Evolutionary conservation across 2,113 vertebrate species (phyloP), one percentile per base, ranked within the genome.

Genomic region (Myanophis thanlyinensis): DNA sequence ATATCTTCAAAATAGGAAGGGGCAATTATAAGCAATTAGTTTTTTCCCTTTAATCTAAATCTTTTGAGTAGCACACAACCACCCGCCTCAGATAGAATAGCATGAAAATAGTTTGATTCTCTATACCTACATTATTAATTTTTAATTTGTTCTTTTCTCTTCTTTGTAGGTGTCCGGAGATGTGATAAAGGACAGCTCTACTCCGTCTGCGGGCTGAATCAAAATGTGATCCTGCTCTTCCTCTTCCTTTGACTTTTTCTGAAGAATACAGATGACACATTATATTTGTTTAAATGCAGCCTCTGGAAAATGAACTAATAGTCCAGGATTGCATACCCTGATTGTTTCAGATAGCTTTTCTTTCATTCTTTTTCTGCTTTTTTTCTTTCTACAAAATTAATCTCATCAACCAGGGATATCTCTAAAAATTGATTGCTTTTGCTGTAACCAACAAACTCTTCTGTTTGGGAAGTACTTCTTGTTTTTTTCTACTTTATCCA

Each of bases 141-240:
- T 99, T 99, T 97, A 99, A 97, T 97, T 99, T 99, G 98, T 98
- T 98, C 97, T 98, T 99, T 95, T 99, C 98, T 97, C 98, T 98
- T 97, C 98, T 98, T 97, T 99, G 98, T 93, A 99, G 98, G 96
- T 99, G 99, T 94, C 99, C 99, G 59, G 99, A 99, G 96, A 99
- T 99, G 96, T 99, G 99, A 97, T 99, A 99, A 93, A 99, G 98
- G 73, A 99, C 98, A 0, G 99, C 98, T 94, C 98, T 98, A 93
- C 99, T 98, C 86, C 99, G 96, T 96, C 98, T 97, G 89, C 98
- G 97, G 0, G 98, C 98, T 0, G 99, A 98, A 94, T 98, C 98
- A 94, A 99, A 98, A 90, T 98, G 98, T 27, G 98, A 98, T 40
- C 98, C 98, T 0, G 98, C 97, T 97, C 98, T 98, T 94, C 98